Percentiles rank a stretch among this genome's conserved stretches.
Conservation (phyloP, 2,797 vertebrate species). For the Octomys mimax region DNA sequence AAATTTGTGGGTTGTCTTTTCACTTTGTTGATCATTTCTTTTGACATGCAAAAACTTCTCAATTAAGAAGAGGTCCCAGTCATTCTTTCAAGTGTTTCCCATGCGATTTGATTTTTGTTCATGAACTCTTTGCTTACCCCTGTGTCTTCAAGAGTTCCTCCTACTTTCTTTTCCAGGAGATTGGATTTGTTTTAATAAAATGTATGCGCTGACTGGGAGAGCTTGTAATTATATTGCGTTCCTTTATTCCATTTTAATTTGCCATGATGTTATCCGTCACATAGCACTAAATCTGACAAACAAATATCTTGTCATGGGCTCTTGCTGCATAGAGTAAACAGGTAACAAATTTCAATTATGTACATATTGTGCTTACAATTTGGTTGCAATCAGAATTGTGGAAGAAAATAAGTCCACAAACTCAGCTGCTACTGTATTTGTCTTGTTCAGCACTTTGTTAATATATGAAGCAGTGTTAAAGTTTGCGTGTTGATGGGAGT, state of each 20-base stretch:
- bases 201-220: background rate
- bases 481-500: background rate
- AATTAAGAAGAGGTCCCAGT: no score
- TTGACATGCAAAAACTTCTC: no score
- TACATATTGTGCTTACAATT: background rate
- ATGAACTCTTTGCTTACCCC: no score
- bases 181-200: conserved; percentile 28
- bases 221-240: background rate
- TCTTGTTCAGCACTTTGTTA: background rate
- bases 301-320: background rate
- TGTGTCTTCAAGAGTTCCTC: no score
- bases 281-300: background rate
- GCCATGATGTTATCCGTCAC: background rate
- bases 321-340: background rate
- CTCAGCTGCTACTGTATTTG: background rate
- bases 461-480: background rate
- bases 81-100: no score
- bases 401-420: background rate
- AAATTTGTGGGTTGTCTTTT: no score
- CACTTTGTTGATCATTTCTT: no score
- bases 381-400: background rate
- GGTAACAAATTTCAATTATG: background rate
- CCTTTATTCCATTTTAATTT: conserved; percentile 34
- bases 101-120: no score
- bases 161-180: no score